Percentiles rank a stretch among this genome's conserved stretches.
Conservation (phyloP, 2,113 vertebrate genomes). For the Vicugna pacos region DNA sequence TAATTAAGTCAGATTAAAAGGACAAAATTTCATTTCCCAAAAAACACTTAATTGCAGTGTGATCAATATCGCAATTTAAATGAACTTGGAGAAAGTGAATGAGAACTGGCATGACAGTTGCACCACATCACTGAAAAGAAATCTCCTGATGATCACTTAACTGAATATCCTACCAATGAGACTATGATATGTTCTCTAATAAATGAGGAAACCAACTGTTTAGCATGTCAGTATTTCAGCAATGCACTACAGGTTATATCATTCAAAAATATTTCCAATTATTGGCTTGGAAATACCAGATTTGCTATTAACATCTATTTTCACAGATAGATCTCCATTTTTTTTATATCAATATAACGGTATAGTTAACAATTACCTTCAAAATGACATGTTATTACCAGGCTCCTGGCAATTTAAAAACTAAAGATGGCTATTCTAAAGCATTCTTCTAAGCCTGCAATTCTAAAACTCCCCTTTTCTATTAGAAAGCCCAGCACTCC, state of each 20-base stretch:
- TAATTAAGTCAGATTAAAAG: conserved; percentile 86
- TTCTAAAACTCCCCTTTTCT: conserved; percentile 75
- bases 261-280: conserved; percentile 72
- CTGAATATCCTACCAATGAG: conserved; percentile 57
- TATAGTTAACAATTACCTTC: conserved; percentile 77
- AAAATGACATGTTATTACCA: conserved; percentile 73
- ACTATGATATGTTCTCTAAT: conserved; percentile 53
- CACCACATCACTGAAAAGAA: conserved; percentile 62
- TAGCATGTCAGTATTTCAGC: conserved; percentile 57
- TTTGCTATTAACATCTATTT: conserved; percentile 75
- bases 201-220: conserved; percentile 66
- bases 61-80: conserved; percentile 82
- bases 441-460: conserved; percentile 73
- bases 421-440: conserved; percentile 73
- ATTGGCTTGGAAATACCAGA: conserved; percentile 61
- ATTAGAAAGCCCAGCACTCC: conserved; percentile 72
- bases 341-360: conserved; percentile 66
- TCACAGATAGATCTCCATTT: conserved; percentile 75
- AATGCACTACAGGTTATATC: not conserved
- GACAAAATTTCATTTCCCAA: conserved; percentile 68
- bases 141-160: conserved; percentile 50
- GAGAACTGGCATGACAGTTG: conserved; percentile 71
- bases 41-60: conserved; percentile 72
- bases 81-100: conserved; percentile 67
- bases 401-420: conserved; percentile 73